Percentiles rank a stretch among this genome's conserved stretches.
phyloP scores from a whole-genome alignment of 2,113 vertebrate species.

The Leiothrix lutea region DNA sequence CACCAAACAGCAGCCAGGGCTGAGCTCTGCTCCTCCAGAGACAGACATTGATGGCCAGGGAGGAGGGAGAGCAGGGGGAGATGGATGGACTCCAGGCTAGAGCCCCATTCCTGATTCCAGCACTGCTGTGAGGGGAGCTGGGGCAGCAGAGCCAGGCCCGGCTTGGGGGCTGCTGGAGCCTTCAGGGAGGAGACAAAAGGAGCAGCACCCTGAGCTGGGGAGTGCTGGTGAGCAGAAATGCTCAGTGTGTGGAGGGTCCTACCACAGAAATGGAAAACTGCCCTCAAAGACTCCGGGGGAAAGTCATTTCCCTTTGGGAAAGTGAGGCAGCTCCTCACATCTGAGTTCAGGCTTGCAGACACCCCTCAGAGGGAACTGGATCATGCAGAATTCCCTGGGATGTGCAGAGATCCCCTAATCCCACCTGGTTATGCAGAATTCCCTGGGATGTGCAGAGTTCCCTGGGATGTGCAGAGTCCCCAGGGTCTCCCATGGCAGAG shows the following conservation, averaged over 20 bases:
- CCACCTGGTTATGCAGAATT: no score
- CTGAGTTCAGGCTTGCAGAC: neutral
- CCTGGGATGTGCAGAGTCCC: neutral
- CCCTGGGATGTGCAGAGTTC: neutral
- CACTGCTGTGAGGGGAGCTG: neutral
- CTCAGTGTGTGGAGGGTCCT: neutral
- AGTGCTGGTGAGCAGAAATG: neutral
- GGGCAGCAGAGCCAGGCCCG: neutral
- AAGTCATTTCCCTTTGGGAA: neutral
- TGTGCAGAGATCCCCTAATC: neutral
- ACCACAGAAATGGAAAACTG: neutral
- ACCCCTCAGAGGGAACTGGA: fast-evolving
- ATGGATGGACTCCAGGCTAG: neutral
- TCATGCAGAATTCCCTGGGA: neutral
- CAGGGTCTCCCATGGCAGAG: fast-evolving
- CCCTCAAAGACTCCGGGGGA: neutral
- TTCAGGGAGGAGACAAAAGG: neutral
- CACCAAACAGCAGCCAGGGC: neutral
- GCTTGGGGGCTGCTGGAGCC: neutral
- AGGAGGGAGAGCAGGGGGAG: neutral
- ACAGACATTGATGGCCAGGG: neutral
- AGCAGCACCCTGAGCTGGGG: neutral
- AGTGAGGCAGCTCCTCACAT: neutral
- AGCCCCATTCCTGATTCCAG: neutral
- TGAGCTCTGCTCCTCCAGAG: neutral